These are phyloP conservation scores for Calliphora vomitoria DNA, from an alignment of 2,888 invertebrate genomes.

Conservation along the genomic window DNA sequence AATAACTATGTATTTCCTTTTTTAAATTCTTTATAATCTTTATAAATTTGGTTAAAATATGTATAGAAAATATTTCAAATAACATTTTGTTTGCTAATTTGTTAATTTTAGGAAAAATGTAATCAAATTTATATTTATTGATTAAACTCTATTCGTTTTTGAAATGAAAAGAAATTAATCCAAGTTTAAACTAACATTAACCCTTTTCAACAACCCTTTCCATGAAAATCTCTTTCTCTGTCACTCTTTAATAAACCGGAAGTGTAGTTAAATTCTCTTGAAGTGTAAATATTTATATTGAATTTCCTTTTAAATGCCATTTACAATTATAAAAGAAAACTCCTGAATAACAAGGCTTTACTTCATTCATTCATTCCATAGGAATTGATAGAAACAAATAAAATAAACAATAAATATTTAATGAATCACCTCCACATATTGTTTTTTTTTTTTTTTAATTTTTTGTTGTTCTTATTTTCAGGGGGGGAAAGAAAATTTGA, in stretches of 20 bases:
- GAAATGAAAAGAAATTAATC: background rate
- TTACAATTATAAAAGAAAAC: background rate
- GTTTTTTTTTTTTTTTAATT: background rate
- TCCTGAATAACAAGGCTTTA: slow-evolving; percentile 4
- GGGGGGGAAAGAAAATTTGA: slow-evolving; percentile 27
- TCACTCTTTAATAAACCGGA: background rate
- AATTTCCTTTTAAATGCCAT: background rate
- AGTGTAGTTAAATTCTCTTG: background rate
- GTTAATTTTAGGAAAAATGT: too few species aligned
- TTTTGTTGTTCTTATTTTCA: slow-evolving; percentile 20
- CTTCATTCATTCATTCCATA: background rate
- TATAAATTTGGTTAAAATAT: too few species aligned
- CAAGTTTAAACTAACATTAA: background rate
- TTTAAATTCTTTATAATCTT: too few species aligned
- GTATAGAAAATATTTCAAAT: too few species aligned
- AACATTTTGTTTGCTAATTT: too few species aligned
- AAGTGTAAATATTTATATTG: background rate
- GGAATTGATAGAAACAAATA: slow-evolving; percentile 27
- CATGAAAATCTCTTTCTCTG: background rate
- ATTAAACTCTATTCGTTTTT: background rate
- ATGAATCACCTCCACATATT: slow-evolving; percentile 39
- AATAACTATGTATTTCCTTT: too few species aligned
- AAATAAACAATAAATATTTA: slow-evolving; percentile 27
- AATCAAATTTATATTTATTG: too few species aligned
- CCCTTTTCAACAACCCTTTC: background rate